A percentile compares a stretch with the other conserved stretches of the same genome.
phyloP scores from a whole-genome alignment of 1,140 invertebrate genomes.

The Sycophila sp. region DNA sequence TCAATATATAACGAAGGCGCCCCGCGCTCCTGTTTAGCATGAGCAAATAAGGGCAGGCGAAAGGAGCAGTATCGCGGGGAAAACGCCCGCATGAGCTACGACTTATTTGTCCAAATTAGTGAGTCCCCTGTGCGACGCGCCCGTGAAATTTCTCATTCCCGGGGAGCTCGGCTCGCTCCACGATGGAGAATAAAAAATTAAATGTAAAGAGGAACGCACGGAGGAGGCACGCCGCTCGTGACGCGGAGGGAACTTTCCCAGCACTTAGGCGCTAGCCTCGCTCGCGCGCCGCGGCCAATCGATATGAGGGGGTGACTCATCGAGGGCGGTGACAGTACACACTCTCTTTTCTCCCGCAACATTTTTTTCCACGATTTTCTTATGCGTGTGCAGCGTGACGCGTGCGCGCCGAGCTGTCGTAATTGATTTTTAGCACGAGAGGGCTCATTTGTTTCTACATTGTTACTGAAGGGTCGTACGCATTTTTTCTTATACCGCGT shows the following conservation, averaged over 20 bases:
- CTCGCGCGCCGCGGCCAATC: constrained; percentile 45
- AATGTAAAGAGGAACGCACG: constrained; percentile 38
- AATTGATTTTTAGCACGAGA: no score
- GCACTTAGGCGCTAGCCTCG: constrained; percentile 28
- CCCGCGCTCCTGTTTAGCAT: no score
- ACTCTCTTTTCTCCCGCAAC: background rate
- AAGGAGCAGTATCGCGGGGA: no score
- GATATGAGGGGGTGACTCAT: constrained; percentile 62
- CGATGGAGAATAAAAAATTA: constrained; percentile 29
- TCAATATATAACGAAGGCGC: no score
- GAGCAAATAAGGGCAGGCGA: background rate
- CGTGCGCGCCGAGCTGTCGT: no score
- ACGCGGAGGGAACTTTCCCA: constrained; percentile 25
- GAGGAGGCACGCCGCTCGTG: background rate
- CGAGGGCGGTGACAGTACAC: constrained; percentile 54
- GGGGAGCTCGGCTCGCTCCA: no score
- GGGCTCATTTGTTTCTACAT: no score
- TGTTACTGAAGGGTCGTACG: no score
- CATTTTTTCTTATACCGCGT: no score
- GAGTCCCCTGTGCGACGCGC: background rate
- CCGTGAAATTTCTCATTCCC: constrained; percentile 52
- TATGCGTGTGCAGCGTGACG: no score
- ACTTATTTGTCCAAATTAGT: background rate
- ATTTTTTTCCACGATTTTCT: background rate
- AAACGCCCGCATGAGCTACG: background rate